A percentile compares a stretch with the other conserved stretches of the same genome.
Conservation (phyloP, 2,797 vertebrate genomes). For the Pitangus sulphuratus region DNA sequence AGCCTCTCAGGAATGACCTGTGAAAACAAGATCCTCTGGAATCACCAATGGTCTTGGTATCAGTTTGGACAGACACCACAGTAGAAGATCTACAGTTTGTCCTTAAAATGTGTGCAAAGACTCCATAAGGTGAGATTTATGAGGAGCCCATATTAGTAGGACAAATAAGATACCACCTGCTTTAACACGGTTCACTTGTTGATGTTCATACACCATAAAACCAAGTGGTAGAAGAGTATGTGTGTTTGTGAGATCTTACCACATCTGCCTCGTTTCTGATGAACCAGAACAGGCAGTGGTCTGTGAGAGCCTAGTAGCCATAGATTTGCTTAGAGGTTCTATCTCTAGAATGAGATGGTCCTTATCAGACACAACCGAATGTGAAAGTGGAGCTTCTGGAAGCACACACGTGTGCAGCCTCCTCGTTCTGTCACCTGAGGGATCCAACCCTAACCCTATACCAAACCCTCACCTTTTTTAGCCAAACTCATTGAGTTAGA, state of each 20-base stretch:
- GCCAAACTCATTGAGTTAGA: neutral
- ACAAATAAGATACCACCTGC: neutral
- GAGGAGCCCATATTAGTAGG: neutral
- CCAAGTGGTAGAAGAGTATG: neutral
- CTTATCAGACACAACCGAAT: neutral
- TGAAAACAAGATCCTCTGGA: neutral
- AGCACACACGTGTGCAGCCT: fast-evolving
- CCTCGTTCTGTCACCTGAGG: fast-evolving
- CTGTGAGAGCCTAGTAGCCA: neutral
- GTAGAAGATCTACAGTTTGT: neutral
- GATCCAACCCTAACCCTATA: neutral
- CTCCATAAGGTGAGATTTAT: neutral
- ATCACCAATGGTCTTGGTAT: neutral
- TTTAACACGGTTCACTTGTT: neutral
- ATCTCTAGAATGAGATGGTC: neutral
- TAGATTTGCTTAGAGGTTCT: neutral
- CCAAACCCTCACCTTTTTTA: neutral
- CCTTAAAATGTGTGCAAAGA: neutral
- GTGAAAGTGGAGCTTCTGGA: neutral
- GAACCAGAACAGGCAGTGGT: neutral
- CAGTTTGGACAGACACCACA: neutral
- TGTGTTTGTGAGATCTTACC: neutral
- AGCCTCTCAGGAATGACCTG: neutral
- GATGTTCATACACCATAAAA: neutral
- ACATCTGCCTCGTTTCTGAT: neutral